Base-by-base conservation (phyloP, 2,797 vertebrate genomes). In the Platalea minor region DNA sequence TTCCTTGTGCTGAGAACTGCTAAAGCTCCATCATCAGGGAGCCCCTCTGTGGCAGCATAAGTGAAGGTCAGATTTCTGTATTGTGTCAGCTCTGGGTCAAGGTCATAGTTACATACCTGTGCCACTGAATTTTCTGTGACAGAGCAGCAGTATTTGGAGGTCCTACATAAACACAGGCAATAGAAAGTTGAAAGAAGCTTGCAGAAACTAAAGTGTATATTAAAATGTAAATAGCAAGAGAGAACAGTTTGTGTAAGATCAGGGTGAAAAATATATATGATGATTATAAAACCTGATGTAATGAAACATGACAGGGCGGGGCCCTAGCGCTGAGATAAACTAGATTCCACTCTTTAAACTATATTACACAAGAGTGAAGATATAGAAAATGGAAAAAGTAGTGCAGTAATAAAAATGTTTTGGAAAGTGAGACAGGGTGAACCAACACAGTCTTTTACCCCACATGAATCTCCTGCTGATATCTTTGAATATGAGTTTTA, bases 291-390 rank as follows among this genome's bases (percentile, higher is more conserved):
- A 91, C 48, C 24, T 94, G 91, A 96, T 91, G 65, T 88, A 91
- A 96, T 93, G 84, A 70, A 96, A 96, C 69, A 93, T 86, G 94
- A 92, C 88, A 92, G 78, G 60, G 65, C 78, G 65, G 77, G 82
- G 90, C 95, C 93, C 68, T 41, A 83, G 90, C 85, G 96, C 89
- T 93, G 82, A 83, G 93, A 96, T 89, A 97, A 96, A 96, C 74
- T 81, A 91, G 68, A 89, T 96, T 96, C 51, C 76, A 39, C 74
- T 88, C 57, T 88, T 96, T 90, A 97, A 96, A 80, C 79, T 91
- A 37, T 41, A 74, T 96, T 94, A 94, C 86, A 67, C 50, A 74
- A 95, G 79, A 92, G 26, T 78, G 68, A 95, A 92, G 76, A 89
- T 90, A 75, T 19, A 86, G 67, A 79, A 97, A 94, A 90, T 70